Evolutionary conservation across 2,113 vertebrate genomes (phyloP), one percentile per base, ranked within the genome.

Genomic region (Nerophis lumbriciformis): DNA sequence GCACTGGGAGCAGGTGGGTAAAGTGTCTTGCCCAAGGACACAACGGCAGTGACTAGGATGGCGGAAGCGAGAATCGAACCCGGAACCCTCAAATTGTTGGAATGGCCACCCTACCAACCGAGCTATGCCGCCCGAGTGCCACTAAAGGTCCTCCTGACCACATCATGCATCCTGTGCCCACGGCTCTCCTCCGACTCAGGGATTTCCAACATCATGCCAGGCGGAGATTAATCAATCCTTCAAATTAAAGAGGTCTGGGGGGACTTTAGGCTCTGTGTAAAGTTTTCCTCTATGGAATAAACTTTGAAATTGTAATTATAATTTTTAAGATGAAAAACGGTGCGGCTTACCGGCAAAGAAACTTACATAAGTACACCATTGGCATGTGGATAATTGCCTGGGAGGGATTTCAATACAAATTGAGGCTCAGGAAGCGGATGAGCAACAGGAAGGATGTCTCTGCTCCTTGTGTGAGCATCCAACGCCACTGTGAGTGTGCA

Each of bases 331-430:
- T 86, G 84, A 87, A 84, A 19, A 88, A 84, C 69, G 84, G 84
- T 84, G 77, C 83, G 74, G 87, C 84, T 88, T 88, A 87, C 87
- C 7, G 69, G 76, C 84, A 85, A 69, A 80, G 81, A 87, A 87
- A 88, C 78, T 87, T 85, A 84, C 84, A 86, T 86, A 87, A 85
- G 85, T 84, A 84, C 85, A 84, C 85, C 84, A 85, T 86, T 86
- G 71, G 84, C 84, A 73, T 86, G 83, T 82, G 87, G 80, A 88
- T 87, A 87, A 87, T 88, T 88, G 85, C 87, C 85, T 88, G 81
- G 83, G 84, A 87, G 87, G 87, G 87, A 88, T 88, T 88, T 88
- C 87, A 88, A 88, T 88, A 88, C 84, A 86, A 88, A 88, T 87
- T 86, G 87, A 86, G 84, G 85, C 81, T 84, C 84, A 86, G 83